Percentiles rank a stretch among this genome's conserved stretches.
phyloP scores from a whole-genome alignment of 2,797 vertebrate genomes.

The Monodelphis domestica region DNA sequence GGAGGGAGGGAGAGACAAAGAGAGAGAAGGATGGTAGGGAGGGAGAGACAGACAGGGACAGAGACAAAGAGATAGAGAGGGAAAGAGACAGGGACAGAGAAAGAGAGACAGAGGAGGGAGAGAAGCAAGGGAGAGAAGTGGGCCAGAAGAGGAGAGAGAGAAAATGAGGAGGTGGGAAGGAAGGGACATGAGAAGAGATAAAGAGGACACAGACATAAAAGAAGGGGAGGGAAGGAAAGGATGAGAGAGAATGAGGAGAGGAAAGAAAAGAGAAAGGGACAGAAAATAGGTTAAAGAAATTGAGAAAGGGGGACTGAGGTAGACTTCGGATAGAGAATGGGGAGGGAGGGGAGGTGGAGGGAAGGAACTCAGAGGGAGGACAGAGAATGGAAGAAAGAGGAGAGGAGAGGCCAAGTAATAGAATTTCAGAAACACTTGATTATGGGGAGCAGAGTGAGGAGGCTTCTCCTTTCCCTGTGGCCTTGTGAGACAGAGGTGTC shows the following conservation, averaged over 20 bases:
- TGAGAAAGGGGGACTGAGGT: not conserved
- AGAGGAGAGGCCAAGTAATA: not conserved
- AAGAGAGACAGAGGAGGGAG: not conserved
- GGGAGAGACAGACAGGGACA: not conserved
- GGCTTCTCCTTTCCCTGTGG: not conserved
- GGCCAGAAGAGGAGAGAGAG: too few species aligned
- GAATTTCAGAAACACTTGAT: not conserved
- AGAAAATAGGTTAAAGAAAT: not conserved
- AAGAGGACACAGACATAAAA: not conserved
- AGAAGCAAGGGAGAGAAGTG: not conserved
- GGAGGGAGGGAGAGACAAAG: not conserved
- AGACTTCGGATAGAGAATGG: not conserved
- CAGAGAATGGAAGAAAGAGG: not conserved
- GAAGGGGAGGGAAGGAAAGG: not conserved
- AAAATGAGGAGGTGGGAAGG: too few species aligned
- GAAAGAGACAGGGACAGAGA: not conserved
- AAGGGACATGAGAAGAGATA: not conserved
- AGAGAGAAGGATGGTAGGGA: not conserved
- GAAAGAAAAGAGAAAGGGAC: not conserved
- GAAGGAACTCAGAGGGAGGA: not conserved
- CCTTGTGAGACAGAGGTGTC: not conserved
- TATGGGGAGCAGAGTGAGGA: not conserved
- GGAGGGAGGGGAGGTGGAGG: not conserved
- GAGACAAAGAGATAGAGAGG: not conserved
- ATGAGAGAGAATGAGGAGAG: not conserved